These are phyloP conservation scores for Phaethornis superciliosus DNA, from an alignment of 2,113 vertebrate species.

Conservation along the genomic window DNA sequence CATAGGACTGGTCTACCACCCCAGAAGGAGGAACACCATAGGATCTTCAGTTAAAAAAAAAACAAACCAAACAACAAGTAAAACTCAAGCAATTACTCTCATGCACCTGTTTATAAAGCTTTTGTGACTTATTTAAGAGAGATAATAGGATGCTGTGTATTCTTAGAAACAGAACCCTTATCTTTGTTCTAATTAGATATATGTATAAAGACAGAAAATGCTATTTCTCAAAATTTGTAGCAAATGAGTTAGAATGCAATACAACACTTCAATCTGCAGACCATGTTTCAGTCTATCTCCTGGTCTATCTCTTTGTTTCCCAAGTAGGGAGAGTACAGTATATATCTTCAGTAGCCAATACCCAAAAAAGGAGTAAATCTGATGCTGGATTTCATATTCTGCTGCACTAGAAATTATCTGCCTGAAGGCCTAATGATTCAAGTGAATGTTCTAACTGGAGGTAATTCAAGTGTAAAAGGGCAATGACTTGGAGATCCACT, in stretches of 20 bases:
- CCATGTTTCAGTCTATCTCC: no score
- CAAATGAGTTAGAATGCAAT: not conserved
- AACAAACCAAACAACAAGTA: not conserved
- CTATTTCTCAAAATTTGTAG: not conserved
- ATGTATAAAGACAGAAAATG: not conserved
- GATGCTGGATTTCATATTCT: not conserved
- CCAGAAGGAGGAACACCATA: no score
- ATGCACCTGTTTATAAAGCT: not conserved
- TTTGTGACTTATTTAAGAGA: not conserved
- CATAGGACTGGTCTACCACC: no score
- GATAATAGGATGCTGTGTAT: not conserved
- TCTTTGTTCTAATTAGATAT: not conserved
- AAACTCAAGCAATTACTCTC: not conserved
- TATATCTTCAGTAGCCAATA: not conserved
- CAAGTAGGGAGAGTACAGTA: not conserved
- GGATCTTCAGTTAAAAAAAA: no score
- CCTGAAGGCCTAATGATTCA: not conserved
- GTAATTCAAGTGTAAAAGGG: not conserved
- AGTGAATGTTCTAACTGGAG: not conserved
- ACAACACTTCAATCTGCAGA: not conserved
- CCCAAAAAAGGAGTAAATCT: not conserved
- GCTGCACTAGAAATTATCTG: not conserved
- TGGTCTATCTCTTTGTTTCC: not conserved
- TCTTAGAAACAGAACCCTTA: not conserved
- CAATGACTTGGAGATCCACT: not conserved